phyloP scores from a whole-genome alignment of 2,113 vertebrate genomes.

The Psilopogon haemacephalus region DNA sequence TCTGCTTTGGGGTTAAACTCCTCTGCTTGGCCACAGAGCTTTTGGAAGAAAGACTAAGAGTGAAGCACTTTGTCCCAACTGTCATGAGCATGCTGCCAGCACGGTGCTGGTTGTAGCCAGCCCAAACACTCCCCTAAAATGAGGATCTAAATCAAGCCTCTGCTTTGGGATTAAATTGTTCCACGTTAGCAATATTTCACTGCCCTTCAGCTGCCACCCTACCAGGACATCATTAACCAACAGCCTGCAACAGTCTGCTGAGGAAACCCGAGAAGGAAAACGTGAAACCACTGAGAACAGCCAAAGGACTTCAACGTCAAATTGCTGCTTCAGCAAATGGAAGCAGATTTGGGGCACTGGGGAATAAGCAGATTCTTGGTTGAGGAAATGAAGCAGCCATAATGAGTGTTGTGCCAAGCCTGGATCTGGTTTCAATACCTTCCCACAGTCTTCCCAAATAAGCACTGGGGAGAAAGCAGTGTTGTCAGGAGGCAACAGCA shows the following conservation, averaged over 20 bases:
- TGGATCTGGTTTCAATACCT: conserved; percentile 2
- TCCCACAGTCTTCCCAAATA: conserved; percentile 36
- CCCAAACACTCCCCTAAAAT: not conserved
- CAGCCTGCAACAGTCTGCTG: not conserved
- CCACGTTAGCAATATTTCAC: not conserved
- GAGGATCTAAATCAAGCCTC: not conserved
- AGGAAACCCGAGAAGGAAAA: not conserved
- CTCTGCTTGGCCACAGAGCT: not conserved
- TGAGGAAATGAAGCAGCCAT: conserved; percentile 6
- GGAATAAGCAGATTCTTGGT: not conserved
- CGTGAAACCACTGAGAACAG: not conserved
- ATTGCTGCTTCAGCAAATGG: conserved; percentile 47
- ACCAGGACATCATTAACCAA: not conserved
- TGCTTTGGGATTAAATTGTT: not conserved
- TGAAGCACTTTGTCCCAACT: not conserved
- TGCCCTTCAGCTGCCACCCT: not conserved
- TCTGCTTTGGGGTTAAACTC: not conserved
- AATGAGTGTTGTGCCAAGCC: conserved; percentile 37
- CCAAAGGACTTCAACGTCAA: not conserved
- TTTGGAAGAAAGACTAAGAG: not conserved
- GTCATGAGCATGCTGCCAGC: not conserved
- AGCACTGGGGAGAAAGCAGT: not conserved
- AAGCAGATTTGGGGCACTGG: conserved; percentile 6
- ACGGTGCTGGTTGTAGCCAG: not conserved
- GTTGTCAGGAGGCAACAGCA: not conserved